These are phyloP conservation scores for Gadus chalcogrammus DNA, from an alignment of 2,113 vertebrate genomes.

Conservation along the genomic window DNA sequence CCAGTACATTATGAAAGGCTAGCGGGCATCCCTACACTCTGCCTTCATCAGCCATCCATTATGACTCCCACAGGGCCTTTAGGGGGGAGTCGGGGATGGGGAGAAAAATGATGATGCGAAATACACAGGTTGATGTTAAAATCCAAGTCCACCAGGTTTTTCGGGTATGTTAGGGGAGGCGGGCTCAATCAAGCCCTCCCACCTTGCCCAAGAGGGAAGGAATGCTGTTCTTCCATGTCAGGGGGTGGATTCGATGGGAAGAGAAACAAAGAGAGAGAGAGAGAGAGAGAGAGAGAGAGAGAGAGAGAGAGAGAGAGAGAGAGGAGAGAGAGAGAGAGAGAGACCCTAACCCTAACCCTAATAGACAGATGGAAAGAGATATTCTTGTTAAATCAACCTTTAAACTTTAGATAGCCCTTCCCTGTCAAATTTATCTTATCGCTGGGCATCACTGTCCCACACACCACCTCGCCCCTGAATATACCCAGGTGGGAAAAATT, in stretches of 20 bases:
- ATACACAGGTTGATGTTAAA: slow-evolving; percentile 9
- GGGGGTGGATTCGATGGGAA: slow-evolving; percentile 23
- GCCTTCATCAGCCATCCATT: background rate
- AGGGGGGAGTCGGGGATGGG: too few species aligned
- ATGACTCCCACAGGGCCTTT: background rate
- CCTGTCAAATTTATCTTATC: too few species aligned
- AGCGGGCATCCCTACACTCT: background rate
- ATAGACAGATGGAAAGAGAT: background rate
- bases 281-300: background rate
- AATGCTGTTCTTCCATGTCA: slow-evolving; percentile 40
- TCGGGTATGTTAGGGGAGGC: background rate
- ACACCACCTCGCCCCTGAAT: too few species aligned
- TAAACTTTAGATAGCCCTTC: too few species aligned
- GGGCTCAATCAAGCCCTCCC: slow-evolving; percentile 16
- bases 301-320: background rate
- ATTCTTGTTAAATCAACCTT: too few species aligned
- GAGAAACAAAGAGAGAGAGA: slow-evolving; percentile 6
- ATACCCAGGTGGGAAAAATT: too few species aligned
- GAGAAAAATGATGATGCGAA: slow-evolving; percentile 2
- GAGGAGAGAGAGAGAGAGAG: too few species aligned
- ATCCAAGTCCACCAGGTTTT: slow-evolving; percentile 11
- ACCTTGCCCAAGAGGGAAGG: slow-evolving; percentile 22
- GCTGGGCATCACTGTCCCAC: too few species aligned
- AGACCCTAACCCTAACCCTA: too few species aligned
- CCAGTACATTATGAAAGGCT: background rate